A percentile compares a stretch with the other conserved stretches of the same genome.
Conservation (phyloP, 1,140 invertebrate species). For the Hetaerina americana region DNA sequence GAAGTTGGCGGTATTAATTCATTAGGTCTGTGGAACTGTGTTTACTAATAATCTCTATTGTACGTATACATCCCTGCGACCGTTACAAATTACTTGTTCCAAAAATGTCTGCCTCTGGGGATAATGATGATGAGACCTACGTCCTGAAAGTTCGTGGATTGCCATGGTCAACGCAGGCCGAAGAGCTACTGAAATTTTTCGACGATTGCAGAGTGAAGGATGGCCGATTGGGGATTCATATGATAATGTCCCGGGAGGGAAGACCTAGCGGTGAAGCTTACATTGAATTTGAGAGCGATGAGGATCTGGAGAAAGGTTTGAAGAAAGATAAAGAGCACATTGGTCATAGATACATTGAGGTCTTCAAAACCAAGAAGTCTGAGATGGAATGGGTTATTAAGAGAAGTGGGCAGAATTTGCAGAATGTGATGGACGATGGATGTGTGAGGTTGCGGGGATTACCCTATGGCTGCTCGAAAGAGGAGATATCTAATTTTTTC, state of each 20-base stretch:
- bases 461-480: slow-evolving; percentile 87
- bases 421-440: slow-evolving; percentile 43
- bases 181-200: slow-evolving; percentile 74
- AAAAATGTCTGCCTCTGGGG: not conserved
- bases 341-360: slow-evolving; percentile 87
- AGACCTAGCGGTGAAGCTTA: slow-evolving; percentile 87
- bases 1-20: too few species aligned
- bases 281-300: slow-evolving; percentile 65
- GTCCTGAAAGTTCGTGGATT: slow-evolving; percentile 67
- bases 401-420: slow-evolving; percentile 44
- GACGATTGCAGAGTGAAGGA: slow-evolving; percentile 48
- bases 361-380: slow-evolving; percentile 62
- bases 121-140: slow-evolving; percentile 28
- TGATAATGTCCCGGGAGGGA: slow-evolving; percentile 77
- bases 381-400: slow-evolving; percentile 81
- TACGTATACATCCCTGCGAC: too few species aligned
- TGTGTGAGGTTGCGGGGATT: slow-evolving; percentile 65
- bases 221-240: slow-evolving; percentile 65
- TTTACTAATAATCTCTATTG: too few species aligned
- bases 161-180: slow-evolving; percentile 79
- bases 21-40: too few species aligned
- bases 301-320: slow-evolving; percentile 66
- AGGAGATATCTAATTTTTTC: slow-evolving; percentile 88
- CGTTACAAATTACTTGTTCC: too few species aligned
- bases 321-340: slow-evolving; percentile 81